Base-by-base conservation (phyloP, 2,888 invertebrate genomes). In the Rhaphigaster nebulosa region DNA sequence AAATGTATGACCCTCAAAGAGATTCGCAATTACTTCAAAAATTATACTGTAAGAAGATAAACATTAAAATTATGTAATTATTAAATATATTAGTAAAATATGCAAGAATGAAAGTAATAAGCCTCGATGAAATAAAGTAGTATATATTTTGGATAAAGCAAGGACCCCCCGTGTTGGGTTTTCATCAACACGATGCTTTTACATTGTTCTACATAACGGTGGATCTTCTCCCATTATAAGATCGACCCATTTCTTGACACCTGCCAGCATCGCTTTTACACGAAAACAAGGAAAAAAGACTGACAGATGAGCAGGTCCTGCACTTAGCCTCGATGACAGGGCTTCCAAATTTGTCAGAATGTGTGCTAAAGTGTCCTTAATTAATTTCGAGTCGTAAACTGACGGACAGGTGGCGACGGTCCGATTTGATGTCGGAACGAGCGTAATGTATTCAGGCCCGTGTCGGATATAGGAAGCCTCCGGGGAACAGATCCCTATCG, bases 231-330 rank as follows among this genome's bases (percentile, higher is more conserved):
- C 70, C 70, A 76, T 38, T 76, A 76, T 38, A 76, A 8, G 70
- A 38, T 34, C 38, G 70, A 76, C 70, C 70, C 70, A 76, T 76
- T 76, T 76, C 70, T 76, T 23, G 34, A 76, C 70, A 76, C 70
- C 70, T 76, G 70, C 70, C 38, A 76, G 70, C 20, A 38, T 38
- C 34, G 70, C 70, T 34, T 76, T 76, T 76, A 38, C 34, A 65
- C 65, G 65, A 65, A 65, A 65, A 76, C 70, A 76, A 76, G 70
- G 20, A 76, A 38, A 76, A 34, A 76, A 76, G 34, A 76, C 38
- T 38, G 70, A 38, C 70, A 76, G 70, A 20, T 76, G 70, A 76
- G 8, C 8, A 76, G 70, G 1, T 38, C 23, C 38, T 65, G 60
- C 65, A 34, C 65, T 65, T 4, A 65, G 65, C 15, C 18, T 2